These are phyloP conservation scores for Henicopernis longicauda DNA, from an alignment of 2,113 vertebrate species.

Conservation along the genomic window DNA sequence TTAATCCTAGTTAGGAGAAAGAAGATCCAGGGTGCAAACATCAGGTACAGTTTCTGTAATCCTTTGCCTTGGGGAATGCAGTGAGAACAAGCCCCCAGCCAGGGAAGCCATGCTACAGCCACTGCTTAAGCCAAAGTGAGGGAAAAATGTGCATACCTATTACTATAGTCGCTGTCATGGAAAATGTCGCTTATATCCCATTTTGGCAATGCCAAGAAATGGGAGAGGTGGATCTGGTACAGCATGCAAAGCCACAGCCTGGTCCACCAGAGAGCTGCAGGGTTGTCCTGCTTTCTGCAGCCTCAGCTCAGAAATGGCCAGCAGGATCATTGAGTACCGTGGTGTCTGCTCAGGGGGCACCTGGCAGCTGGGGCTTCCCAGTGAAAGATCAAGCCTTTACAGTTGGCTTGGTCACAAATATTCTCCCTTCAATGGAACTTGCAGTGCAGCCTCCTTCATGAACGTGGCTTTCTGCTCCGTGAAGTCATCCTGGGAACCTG, in stretches of 20 bases:
- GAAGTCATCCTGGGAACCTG: background rate
- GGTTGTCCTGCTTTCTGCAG: background rate
- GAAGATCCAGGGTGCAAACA: background rate
- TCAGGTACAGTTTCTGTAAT: background rate
- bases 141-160: background rate
- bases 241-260: background rate
- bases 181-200: background rate
- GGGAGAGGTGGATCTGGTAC: background rate
- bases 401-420: background rate
- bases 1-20: background rate
- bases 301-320: background rate
- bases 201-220: background rate
- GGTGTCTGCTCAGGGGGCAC: background rate
- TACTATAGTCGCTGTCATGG: no score
- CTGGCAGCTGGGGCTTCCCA: background rate
- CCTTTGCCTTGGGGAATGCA: background rate
- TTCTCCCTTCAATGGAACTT: background rate
- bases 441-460: background rate
- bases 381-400: background rate
- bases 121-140: background rate
- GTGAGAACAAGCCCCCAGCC: background rate
- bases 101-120: background rate
- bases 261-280: accelerated
- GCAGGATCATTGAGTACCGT: accelerated
- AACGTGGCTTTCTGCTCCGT: background rate